phyloP scores from a whole-genome alignment of 2,113 vertebrate genomes.

The Larimichthys crocea region DNA sequence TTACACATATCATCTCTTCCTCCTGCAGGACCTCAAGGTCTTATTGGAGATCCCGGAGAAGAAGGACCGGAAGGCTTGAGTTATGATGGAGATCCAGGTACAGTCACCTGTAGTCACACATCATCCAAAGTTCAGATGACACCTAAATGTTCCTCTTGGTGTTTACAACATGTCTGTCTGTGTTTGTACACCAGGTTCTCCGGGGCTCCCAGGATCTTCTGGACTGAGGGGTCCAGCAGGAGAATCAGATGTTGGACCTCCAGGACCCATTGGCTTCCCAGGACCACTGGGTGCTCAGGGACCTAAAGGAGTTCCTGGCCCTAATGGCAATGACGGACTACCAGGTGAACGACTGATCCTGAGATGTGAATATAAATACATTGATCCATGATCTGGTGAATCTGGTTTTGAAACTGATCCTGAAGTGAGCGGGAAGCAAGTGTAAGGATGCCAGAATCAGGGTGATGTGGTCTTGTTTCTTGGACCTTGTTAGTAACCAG shows the following conservation, averaged over 20 bases:
- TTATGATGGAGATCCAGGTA: constrained; percentile 71
- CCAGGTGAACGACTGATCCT: constrained; percentile 53
- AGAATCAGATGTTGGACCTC: constrained; percentile 56
- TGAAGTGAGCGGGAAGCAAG: no score
- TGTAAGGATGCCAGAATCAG: no score
- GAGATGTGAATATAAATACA: not conserved
- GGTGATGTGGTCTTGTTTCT: no score
- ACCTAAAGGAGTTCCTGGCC: constrained; percentile 81
- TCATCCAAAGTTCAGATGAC: no score
- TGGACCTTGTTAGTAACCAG: no score
- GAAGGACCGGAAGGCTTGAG: constrained; percentile 74
- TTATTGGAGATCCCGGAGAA: constrained; percentile 71
- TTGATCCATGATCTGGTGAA: not conserved
- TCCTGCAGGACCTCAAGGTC: constrained; percentile 68
- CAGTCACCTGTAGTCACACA: not conserved
- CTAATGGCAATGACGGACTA: constrained; percentile 54
- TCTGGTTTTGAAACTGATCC: no score
- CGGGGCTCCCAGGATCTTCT: constrained; percentile 63
- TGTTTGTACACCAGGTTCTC: constrained; percentile 58
- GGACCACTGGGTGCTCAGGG: constrained; percentile 73
- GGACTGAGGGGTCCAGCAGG: constrained; percentile 77
- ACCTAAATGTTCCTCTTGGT: not conserved
- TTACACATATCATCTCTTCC: not conserved
- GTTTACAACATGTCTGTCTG: not conserved
- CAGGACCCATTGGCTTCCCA: constrained; percentile 65